Evolutionary conservation across 2,888 invertebrate species (phyloP), one percentile per base, ranked within the genome.

Genomic region (Sclerodermus sp.): DNA sequence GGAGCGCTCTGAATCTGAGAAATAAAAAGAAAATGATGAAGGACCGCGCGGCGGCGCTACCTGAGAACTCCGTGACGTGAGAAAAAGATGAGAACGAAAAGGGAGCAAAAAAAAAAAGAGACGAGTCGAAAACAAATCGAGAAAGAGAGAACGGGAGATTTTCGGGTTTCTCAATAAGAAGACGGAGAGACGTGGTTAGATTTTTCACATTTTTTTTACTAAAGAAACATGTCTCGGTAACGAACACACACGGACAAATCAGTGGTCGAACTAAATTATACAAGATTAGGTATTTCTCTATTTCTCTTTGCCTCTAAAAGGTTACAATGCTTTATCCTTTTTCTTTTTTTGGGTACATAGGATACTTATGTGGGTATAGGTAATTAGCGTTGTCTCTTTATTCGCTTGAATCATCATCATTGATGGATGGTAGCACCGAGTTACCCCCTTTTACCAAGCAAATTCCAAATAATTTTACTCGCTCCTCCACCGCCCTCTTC

Each of bases 241-340:
- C 81, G 80, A 82, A 82, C 82, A 82, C 82, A 82, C 82, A 82
- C 80, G 80, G 80, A 82, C 79, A 81, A 79, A 78, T 80, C 74
- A 76, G 66, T 72, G 67, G 64, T 70, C 64, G 64, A 74, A 73
- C 68, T 72, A 71, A 74, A 71, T 55, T 57, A 72, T 72, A 69
- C 60, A 66, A 64, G 66, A 70, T 70, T 68, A 67, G 64, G 72
- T 72, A 73, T 63, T 70, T 68, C 61, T 68, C 67, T 72, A 72
- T 70, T 69, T 69, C 58, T 62, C 64, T 58, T 64, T 66, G 59
- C 64, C 66, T 73, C 74, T 74, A 74, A 61, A 72, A 71, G 73
- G 68, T 74, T 74, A 74, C 66, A 71, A 68, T 73, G 70, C 56
- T 64, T 68, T 68, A 48, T 59, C 49, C 48, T 53, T 54, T 59